Conservation (phyloP, 2,113 vertebrate genomes). For the Marcusenius ussheri region DNA sequence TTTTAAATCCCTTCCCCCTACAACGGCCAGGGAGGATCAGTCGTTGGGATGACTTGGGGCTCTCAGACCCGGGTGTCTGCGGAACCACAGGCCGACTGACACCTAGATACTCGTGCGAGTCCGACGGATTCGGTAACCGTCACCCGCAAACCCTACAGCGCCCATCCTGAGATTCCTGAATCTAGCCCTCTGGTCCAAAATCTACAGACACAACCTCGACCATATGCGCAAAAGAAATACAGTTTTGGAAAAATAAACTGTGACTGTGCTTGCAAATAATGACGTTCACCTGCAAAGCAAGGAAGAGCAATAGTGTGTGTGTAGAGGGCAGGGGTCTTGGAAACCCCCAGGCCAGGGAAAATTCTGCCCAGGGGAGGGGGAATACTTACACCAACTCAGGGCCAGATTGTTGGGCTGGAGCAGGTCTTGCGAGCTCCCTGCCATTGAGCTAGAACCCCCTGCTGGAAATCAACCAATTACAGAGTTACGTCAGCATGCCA, state of each 20-base stretch:
- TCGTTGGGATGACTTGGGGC: neutral
- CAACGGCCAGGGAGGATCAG: neutral
- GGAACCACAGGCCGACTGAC: neutral
- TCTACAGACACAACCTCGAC: neutral
- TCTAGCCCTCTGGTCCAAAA: neutral
- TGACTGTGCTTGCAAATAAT: neutral
- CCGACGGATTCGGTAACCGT: neutral
- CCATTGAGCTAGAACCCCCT: slow-evolving; percentile 67
- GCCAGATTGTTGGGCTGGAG: slow-evolving; percentile 76
- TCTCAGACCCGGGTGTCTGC: neutral
- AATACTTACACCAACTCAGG: slow-evolving; percentile 75
- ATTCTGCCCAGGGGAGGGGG: slow-evolving; percentile 32
- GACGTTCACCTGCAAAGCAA: neutral
- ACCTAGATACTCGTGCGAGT: neutral
- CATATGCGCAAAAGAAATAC: neutral
- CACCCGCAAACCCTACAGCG: neutral
- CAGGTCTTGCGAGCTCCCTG: slow-evolving; percentile 71
- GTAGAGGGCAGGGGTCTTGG: slow-evolving; percentile 11
- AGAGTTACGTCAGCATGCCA: slow-evolving; percentile 49
- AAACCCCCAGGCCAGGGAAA: slow-evolving; percentile 43
- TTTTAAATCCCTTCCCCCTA: neutral
- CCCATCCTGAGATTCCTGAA: neutral
- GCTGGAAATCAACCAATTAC: slow-evolving; percentile 71
- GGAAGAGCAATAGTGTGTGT: neutral
- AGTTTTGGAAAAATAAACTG: neutral